Evolutionary conservation across 2,888 invertebrate genomes (phyloP).

Genomic region (Polia nebulosa): DNA sequence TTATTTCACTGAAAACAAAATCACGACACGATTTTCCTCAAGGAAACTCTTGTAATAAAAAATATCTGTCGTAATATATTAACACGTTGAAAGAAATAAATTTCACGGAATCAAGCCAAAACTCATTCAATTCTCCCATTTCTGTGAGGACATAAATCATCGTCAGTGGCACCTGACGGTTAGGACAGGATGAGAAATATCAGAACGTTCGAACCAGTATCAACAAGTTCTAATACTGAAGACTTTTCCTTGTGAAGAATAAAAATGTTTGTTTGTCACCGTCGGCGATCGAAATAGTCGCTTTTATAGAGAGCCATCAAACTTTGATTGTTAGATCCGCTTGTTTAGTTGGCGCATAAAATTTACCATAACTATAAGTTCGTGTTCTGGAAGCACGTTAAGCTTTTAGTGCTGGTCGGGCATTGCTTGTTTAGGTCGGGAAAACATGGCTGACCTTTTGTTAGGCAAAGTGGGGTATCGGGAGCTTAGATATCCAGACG

Average conservation of each 20-base stretch:
- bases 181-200: conserved; percentile 82
- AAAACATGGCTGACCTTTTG: conserved; percentile 48
- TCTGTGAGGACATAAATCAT: conserved; percentile 84
- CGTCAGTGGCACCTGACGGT: conserved; percentile 85
- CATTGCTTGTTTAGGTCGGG: conserved; percentile 42
- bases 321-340: conserved; percentile 49
- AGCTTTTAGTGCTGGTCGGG: conserved; percentile 46
- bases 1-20: conserved; percentile 53
- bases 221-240: conserved; percentile 77
- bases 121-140: conserved; percentile 82
- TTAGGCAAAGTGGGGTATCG: conserved; percentile 35
- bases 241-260: conserved; percentile 58
- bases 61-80: conserved; percentile 66
- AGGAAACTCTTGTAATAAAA: conserved; percentile 54
- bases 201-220: conserved; percentile 76
- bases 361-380: conserved; percentile 40
- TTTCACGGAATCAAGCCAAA: conserved; percentile 75
- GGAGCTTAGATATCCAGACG: conserved; percentile 40
- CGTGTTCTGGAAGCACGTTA: conserved; percentile 45
- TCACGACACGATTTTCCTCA: conserved; percentile 48
- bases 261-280: conserved; percentile 60
- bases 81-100: conserved; percentile 73
- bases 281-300: conserved; percentile 24
- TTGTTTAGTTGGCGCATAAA: conserved; percentile 45
- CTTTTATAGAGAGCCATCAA: conserved; percentile 58